A percentile compares a stretch with the other conserved stretches of the same genome.
Evolutionary conservation across 2,113 vertebrate genomes (phyloP).

Genomic region (Daboia siamensis): DNA sequence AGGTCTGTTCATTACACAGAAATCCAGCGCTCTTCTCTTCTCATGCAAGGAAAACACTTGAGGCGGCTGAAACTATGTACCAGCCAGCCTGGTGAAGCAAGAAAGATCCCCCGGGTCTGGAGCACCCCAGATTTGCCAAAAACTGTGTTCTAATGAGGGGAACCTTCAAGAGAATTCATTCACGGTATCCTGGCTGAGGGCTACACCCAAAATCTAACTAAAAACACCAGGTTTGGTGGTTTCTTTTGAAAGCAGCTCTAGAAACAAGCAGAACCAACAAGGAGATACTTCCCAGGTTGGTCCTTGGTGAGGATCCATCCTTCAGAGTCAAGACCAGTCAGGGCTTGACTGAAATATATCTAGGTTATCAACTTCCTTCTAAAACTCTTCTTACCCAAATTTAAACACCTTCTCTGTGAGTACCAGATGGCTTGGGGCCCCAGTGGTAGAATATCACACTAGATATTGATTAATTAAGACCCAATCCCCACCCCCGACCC

Average conservation of each 20-base stretch:
- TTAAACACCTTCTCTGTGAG: neutral
- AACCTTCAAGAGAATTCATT: neutral
- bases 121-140: neutral
- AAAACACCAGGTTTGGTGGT: neutral
- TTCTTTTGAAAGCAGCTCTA: neutral
- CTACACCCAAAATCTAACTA: neutral
- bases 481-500: neutral
- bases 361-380: neutral
- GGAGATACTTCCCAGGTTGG: neutral
- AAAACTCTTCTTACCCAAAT: neutral
- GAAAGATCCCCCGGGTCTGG: neutral
- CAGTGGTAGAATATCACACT: neutral
- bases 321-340: neutral
- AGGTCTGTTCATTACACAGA: neutral
- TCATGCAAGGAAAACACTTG: neutral
- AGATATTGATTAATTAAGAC: neutral
- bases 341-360: neutral
- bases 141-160: neutral
- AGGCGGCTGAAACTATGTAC: neutral
- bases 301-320: neutral
- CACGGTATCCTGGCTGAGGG: neutral
- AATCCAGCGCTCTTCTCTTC: neutral
- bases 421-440: neutral
- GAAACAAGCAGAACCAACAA: neutral
- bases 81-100: neutral